phyloP scores from a whole-genome alignment of 2,888 invertebrate genomes.

The Coleophora deauratella region DNA sequence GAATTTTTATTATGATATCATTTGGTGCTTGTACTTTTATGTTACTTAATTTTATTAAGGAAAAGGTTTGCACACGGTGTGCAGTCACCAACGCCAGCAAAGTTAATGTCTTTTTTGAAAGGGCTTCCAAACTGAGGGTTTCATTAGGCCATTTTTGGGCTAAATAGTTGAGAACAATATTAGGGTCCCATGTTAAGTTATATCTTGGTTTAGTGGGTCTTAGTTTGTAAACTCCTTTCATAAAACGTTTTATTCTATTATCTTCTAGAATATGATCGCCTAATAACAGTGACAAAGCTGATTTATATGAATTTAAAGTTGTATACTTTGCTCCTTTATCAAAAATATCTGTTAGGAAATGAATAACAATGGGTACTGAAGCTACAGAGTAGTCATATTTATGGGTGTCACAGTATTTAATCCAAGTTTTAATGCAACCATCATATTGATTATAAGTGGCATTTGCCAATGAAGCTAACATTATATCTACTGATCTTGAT shows the following conservation, averaged over 20 bases:
- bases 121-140: slow-evolving; percentile 1
- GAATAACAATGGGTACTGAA: slow-evolving; percentile 2
- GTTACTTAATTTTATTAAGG: too few species aligned
- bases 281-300: too few species aligned
- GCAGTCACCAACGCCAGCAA: too few species aligned
- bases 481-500: slow-evolving; percentile 6
- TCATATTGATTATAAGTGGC: slow-evolving; percentile 9
- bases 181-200: slow-evolving; percentile 5
- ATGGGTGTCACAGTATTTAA: slow-evolving; percentile 3
- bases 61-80: too few species aligned
- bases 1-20: slow-evolving; percentile 7
- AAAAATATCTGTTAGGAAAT: slow-evolving; percentile 5
- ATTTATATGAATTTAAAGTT: slow-evolving; percentile 1
- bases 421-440: slow-evolving; percentile 4
- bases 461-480: slow-evolving; percentile 4
- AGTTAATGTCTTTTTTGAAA: slow-evolving; percentile 5
- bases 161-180: slow-evolving; percentile 3
- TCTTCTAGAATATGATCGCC: background rate
- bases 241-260: background rate
- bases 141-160: background rate
- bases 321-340: slow-evolving; percentile 5
- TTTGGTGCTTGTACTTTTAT: background rate
- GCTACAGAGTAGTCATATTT: background rate
- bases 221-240: too few species aligned
- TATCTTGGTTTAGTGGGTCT: slow-evolving; percentile 5